Percentiles rank a stretch among this genome's conserved stretches.
Evolutionary conservation across 2,888 invertebrate species (phyloP).

Genomic region (Copidosoma aretas): DNA sequence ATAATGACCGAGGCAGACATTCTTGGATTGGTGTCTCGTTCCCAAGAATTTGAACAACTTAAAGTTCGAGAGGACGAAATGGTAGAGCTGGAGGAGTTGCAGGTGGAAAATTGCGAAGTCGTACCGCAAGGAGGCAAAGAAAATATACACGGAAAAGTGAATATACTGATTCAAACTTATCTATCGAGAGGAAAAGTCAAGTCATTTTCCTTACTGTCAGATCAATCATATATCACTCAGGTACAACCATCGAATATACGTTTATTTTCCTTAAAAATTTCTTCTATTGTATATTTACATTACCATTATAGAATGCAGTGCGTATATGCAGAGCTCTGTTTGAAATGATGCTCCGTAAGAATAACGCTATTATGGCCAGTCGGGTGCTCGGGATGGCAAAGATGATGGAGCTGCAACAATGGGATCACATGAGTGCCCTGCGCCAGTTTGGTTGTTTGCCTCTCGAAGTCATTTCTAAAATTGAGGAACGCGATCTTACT

Average conservation of each 20-base stretch:
- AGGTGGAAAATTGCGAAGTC: conserved; percentile 77
- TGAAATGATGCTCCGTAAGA: conserved; percentile 88
- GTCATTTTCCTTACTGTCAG: conserved; percentile 86
- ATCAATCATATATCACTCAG: conserved; percentile 88
- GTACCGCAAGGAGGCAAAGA: conserved; percentile 84
- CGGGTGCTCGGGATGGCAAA: conserved; percentile 86
- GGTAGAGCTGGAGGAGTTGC: conserved; percentile 83
- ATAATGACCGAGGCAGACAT: conserved; percentile 87
- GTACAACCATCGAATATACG: conserved; percentile 58
- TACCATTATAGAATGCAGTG: conserved; percentile 77
- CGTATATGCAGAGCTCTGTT: conserved; percentile 92
- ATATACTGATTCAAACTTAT: conserved; percentile 90
- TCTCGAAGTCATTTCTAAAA: conserved; percentile 79
- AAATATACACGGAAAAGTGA: conserved; percentile 92
- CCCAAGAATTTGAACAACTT: conserved; percentile 94
- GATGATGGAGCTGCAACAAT: conserved; percentile 90
- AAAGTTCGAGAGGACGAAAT: conserved; percentile 96
- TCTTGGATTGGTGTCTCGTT: conserved; percentile 87
- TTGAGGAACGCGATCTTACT: conserved; percentile 78
- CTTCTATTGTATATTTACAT: no score
- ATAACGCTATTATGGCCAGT: conserved; percentile 88
- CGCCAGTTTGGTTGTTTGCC: conserved; percentile 82
- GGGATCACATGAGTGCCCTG: conserved; percentile 87
- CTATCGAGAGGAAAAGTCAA: conserved; percentile 82
- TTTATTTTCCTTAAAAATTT: no score